Percentiles rank a stretch among this genome's conserved stretches.
Evolutionary conservation across 2,888 invertebrate genomes (phyloP).

Genomic region (Campaea margaritaria): DNA sequence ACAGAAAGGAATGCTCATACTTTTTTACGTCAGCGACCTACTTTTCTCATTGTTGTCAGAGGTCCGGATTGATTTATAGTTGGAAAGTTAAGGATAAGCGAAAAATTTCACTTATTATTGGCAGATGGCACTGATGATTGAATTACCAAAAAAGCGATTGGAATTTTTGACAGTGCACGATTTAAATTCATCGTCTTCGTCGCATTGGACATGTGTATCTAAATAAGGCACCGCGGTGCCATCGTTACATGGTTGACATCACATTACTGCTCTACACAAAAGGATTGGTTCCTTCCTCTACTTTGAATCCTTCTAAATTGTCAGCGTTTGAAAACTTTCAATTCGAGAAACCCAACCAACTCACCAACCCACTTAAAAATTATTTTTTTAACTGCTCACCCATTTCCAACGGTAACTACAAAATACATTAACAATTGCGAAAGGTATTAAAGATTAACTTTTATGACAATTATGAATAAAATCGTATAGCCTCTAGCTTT

Average conservation of each 20-base stretch:
- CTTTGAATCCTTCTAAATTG: too few species aligned
- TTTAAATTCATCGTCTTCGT: too few species aligned
- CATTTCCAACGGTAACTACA: slow-evolving; percentile 6
- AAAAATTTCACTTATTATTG: not conserved
- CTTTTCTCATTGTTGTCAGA: slow-evolving; percentile 14
- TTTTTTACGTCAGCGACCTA: slow-evolving; percentile 22
- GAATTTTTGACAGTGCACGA: too few species aligned
- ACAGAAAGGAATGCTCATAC: slow-evolving; percentile 39
- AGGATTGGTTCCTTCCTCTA: too few species aligned
- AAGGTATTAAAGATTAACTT: slow-evolving; percentile 39
- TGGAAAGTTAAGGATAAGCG: not conserved
- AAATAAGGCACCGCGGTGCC: too few species aligned
- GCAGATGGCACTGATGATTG: not conserved
- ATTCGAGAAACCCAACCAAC: too few species aligned
- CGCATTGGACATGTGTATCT: too few species aligned
- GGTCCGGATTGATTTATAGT: not conserved
- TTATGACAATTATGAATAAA: slow-evolving; percentile 49
- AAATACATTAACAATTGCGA: slow-evolving; percentile 11
- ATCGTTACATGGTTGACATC: too few species aligned
- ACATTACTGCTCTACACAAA: too few species aligned
- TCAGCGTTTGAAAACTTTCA: too few species aligned
- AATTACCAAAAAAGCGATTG: not conserved
- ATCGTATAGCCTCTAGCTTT: slow-evolving; percentile 62
- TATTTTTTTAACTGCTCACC: not conserved
- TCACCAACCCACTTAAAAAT: not conserved